phyloP scores from a whole-genome alignment of 2,113 vertebrate genomes.

The Dascyllus trimaculatus region DNA sequence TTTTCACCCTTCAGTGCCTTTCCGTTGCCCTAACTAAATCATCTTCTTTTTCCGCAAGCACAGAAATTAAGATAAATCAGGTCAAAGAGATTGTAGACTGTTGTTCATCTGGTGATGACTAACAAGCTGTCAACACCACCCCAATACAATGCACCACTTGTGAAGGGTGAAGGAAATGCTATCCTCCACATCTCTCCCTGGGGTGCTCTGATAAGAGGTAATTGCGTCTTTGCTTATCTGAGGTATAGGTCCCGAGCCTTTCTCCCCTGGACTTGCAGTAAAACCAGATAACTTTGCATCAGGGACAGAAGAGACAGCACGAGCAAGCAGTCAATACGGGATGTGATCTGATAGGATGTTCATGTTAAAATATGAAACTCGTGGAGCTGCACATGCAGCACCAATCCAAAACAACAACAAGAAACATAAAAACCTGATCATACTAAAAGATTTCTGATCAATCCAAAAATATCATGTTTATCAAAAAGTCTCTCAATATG shows the following conservation, averaged over 20 bases:
- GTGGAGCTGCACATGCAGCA: too few species aligned
- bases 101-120: background rate
- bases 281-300: constrained; percentile 40
- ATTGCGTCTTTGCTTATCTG: constrained; percentile 72
- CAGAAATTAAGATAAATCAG: background rate
- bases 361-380: background rate
- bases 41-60: background rate
- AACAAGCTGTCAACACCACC: constrained; percentile 9
- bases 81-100: background rate
- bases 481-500: too few species aligned
- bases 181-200: constrained; percentile 48
- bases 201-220: constrained; percentile 59
- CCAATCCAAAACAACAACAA: too few species aligned
- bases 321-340: background rate
- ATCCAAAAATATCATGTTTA: too few species aligned
- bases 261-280: constrained; percentile 4
- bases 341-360: background rate
- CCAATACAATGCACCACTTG: constrained; percentile 10
- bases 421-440: too few species aligned
- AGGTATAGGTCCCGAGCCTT: constrained; percentile 30
- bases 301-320: constrained; percentile 20
- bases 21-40: background rate
- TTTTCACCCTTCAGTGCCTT: background rate
- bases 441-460: too few species aligned
- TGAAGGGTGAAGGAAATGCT: constrained; percentile 33